Percentiles rank a stretch among this genome's conserved stretches.
Conservation (phyloP, 1,140 invertebrate genomes). For the Heliothis subflexa region DNA sequence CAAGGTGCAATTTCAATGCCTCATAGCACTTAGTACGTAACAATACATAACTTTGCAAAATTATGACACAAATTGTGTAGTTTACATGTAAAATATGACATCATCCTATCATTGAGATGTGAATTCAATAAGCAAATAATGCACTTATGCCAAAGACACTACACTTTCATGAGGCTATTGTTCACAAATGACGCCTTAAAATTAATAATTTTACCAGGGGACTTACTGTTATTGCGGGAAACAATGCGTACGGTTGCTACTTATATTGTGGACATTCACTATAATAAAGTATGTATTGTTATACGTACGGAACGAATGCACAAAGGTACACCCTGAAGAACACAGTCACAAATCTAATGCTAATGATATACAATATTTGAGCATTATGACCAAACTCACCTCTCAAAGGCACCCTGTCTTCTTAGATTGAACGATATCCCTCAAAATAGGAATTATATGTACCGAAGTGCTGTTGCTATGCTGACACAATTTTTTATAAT, state of each 20-base stretch:
- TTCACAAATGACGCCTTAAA: not conserved
- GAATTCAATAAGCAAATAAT: constrained; percentile 38
- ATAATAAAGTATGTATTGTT: constrained; percentile 32
- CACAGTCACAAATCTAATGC: not conserved
- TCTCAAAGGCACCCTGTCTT: constrained; percentile 72
- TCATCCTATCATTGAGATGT: constrained; percentile 33
- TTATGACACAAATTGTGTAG: constrained; percentile 22
- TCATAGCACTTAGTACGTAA: constrained; percentile 23
- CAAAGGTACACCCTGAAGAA: constrained; percentile 27
- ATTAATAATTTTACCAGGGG: constrained; percentile 2
- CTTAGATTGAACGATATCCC: constrained; percentile 60
- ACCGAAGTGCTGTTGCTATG: constrained; percentile 81
- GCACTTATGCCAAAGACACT: constrained; percentile 22
- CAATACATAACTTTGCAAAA: constrained; percentile 31
- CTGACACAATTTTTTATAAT: constrained; percentile 82
- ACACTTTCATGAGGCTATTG: not conserved
- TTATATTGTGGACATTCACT: constrained; percentile 30
- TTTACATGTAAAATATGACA: constrained; percentile 40
- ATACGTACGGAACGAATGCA: constrained; percentile 38
- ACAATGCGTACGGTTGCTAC: not conserved
- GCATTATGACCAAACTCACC: constrained; percentile 59
- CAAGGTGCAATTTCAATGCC: constrained; percentile 28
- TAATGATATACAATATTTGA: not conserved
- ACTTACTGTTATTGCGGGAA: not conserved
- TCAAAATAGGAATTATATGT: constrained; percentile 69